These are phyloP conservation scores for Siniperca scherzeri DNA, from an alignment of 2,797 vertebrate genomes.

Conservation along the genomic window DNA sequence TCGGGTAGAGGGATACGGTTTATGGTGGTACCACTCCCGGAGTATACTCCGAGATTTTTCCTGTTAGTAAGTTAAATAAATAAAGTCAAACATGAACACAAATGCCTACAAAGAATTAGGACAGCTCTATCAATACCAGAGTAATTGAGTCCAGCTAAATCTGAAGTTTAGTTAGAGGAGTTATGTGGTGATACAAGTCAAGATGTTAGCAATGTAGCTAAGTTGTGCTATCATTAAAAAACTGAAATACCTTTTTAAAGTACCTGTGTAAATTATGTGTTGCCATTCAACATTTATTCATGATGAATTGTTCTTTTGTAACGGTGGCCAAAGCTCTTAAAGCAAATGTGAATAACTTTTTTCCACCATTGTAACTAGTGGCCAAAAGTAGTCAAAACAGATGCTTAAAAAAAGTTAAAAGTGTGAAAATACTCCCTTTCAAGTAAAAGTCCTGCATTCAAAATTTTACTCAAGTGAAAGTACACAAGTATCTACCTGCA, in stretches of 20 bases:
- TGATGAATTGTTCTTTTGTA: background rate
- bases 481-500: background rate
- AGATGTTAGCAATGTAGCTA: background rate
- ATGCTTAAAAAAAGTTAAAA: background rate
- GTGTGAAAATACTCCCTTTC: background rate
- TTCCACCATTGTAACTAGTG: background rate
- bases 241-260: background rate
- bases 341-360: background rate
- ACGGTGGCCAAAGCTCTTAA: background rate
- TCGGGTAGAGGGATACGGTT: constrained; percentile 86
- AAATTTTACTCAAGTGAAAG: background rate
- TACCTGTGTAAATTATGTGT: background rate
- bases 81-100: background rate
- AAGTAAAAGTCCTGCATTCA: background rate
- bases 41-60: constrained; percentile 81
- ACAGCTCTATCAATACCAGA: background rate
- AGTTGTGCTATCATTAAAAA: background rate
- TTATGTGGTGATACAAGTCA: background rate
- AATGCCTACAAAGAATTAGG: background rate
- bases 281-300: background rate
- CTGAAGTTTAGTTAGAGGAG: background rate
- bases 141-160: background rate
- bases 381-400: background rate
- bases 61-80: constrained; percentile 48
- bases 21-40: constrained; percentile 77